phyloP scores from a whole-genome alignment of 2,797 vertebrate species.

The Melanotaenia pygmaea region DNA sequence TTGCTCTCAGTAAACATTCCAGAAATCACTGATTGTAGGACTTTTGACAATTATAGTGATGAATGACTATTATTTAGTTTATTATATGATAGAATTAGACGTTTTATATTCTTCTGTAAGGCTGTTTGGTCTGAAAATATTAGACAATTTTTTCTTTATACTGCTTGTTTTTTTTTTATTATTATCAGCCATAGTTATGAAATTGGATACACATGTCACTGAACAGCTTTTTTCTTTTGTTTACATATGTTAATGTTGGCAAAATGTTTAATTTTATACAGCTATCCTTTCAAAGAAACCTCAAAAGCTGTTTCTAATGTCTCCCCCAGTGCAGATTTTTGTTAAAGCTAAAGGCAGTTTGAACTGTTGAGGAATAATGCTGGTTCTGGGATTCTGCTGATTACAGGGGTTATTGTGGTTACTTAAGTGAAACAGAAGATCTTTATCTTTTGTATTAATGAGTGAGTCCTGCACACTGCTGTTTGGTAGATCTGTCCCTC shows the following conservation, averaged over 20 bases:
- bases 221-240: neutral
- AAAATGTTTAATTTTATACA: neutral
- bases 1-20: neutral
- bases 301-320: slow-evolving; percentile 9
- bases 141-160: neutral
- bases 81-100: neutral
- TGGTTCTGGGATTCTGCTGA: slow-evolving; percentile 11
- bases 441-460: too few species aligned
- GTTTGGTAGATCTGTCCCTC: neutral
- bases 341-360: slow-evolving; percentile 21
- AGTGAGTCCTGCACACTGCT: neutral
- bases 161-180: neutral
- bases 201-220: neutral
- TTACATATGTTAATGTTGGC: neutral
- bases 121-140: neutral
- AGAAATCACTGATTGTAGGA: neutral
- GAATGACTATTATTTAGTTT: neutral
- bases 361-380: slow-evolving; percentile 8
- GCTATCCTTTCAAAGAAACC: neutral
- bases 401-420: neutral
- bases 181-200: neutral
- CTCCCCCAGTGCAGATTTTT: slow-evolving; percentile 5
- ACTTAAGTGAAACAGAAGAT: neutral
- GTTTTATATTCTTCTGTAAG: too few species aligned
- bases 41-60: neutral